phyloP scores from a whole-genome alignment of 1,140 invertebrate genomes.

The Chironomus striatipennis region DNA sequence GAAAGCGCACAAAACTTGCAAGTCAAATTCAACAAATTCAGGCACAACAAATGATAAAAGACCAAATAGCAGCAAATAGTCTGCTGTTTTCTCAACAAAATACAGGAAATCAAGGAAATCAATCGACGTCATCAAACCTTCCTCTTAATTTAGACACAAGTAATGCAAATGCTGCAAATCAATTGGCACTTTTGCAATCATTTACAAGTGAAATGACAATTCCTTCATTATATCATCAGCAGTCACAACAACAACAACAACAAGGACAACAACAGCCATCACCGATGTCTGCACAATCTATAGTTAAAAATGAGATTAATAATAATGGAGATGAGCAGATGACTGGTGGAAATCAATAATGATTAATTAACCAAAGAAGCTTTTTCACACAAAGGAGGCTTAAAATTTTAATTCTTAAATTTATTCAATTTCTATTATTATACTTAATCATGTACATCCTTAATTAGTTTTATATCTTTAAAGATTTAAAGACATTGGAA shows the following conservation, averaged over 20 bases:
- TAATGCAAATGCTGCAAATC: conserved; percentile 15
- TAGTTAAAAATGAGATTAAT: neutral
- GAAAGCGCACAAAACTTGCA: conserved; percentile 33
- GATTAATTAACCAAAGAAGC: neutral
- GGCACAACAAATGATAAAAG: conserved; percentile 20
- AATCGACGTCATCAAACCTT: neutral
- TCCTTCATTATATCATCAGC: neutral
- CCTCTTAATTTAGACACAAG: neutral
- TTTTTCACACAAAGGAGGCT: neutral
- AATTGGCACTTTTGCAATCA: conserved; percentile 9
- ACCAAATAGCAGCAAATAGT: neutral
- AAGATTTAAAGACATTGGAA: neutral
- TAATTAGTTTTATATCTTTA: neutral
- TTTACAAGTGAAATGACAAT: conserved; percentile 24
- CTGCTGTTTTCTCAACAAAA: neutral
- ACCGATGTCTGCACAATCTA: neutral
- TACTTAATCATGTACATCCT: too few species aligned
- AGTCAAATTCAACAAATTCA: conserved; percentile 24
- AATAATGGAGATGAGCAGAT: conserved; percentile 16
- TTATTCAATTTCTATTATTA: too few species aligned
- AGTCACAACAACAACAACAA: conserved; percentile 17
- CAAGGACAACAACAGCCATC: neutral
- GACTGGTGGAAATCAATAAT: neutral
- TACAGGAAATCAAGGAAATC: neutral
- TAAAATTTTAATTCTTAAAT: too few species aligned